Percentiles rank a stretch among this genome's conserved stretches.
phyloP scores from a whole-genome alignment of 2,113 vertebrate genomes.

The Solea solea region DNA sequence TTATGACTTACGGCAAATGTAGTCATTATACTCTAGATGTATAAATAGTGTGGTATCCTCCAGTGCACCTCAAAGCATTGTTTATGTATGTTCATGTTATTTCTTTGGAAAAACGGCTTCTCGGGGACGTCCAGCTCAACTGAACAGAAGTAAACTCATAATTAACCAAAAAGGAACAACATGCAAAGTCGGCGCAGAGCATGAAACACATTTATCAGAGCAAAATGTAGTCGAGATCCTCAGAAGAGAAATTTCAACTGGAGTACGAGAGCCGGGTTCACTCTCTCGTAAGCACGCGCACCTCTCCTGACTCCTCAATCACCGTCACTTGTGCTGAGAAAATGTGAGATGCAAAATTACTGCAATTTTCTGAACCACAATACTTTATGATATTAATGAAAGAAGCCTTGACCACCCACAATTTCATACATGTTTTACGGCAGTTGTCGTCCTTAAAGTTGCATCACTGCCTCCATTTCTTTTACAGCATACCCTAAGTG shows the following conservation, averaged over 20 bases:
- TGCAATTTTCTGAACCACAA: conserved; percentile 37
- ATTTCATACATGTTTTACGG: neutral
- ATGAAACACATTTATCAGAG: neutral
- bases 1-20: too few species aligned
- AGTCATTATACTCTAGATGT: too few species aligned
- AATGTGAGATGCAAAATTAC: conserved; percentile 16
- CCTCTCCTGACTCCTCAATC: conserved; percentile 12
- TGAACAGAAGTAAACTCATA: neutral
- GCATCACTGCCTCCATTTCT: too few species aligned
- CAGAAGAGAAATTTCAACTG: neutral
- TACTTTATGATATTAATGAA: conserved; percentile 41
- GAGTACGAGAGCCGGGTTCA: neutral
- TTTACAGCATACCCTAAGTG: too few species aligned
- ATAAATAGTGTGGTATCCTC: neutral
- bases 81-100: neutral
- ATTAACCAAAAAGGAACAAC: neutral
- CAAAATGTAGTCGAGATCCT: neutral
- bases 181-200: neutral
- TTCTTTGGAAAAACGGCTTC: neutral
- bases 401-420: conserved; percentile 31
- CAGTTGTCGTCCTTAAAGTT: too few species aligned
- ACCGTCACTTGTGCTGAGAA: conserved; percentile 9
- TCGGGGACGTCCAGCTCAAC: too few species aligned
- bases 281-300: conserved; percentile 6
- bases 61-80: neutral